Evolutionary conservation across 1,140 invertebrate genomes (phyloP).

Genomic region (Drosophila nebulosa): DNA sequence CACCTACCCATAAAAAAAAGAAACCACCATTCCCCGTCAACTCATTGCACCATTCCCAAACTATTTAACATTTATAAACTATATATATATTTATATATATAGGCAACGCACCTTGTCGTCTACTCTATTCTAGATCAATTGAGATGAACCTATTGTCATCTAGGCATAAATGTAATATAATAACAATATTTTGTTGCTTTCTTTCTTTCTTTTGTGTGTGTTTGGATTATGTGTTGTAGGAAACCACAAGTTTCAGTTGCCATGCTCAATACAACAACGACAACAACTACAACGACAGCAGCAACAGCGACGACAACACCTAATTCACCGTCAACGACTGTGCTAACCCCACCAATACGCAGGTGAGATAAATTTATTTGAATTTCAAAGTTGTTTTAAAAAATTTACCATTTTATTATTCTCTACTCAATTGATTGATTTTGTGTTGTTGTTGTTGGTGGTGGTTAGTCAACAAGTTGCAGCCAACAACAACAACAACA

Average conservation of each 20-base stretch:
- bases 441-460: constrained; percentile 17
- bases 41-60: constrained; percentile 66
- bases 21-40: constrained; percentile 4
- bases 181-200: background rate
- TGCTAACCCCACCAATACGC: constrained; percentile 72
- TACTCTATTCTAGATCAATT: constrained; percentile 10
- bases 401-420: background rate
- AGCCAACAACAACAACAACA: constrained; percentile 62
- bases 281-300: constrained; percentile 53
- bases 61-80: constrained; percentile 37
- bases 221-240: constrained; percentile 33
- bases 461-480: constrained; percentile 65
- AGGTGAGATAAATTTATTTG: constrained; percentile 35
- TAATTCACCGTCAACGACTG: constrained; percentile 61
- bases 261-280: constrained; percentile 48
- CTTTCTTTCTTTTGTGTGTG: constrained; percentile 1
- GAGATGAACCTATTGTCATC: constrained; percentile 9
- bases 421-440: background rate
- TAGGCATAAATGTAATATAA: background rate
- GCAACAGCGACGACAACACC: constrained; percentile 51
- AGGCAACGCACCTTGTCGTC: constrained; percentile 74
- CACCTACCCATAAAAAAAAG: constrained; percentile 17
- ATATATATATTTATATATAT: constrained; percentile 11
- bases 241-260: constrained; percentile 57
- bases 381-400: too few relatives aligned